Evolutionary conservation across 2,888 invertebrate species (phyloP), one percentile per base, ranked within the genome.

Genomic region (Volucella zonaria): DNA sequence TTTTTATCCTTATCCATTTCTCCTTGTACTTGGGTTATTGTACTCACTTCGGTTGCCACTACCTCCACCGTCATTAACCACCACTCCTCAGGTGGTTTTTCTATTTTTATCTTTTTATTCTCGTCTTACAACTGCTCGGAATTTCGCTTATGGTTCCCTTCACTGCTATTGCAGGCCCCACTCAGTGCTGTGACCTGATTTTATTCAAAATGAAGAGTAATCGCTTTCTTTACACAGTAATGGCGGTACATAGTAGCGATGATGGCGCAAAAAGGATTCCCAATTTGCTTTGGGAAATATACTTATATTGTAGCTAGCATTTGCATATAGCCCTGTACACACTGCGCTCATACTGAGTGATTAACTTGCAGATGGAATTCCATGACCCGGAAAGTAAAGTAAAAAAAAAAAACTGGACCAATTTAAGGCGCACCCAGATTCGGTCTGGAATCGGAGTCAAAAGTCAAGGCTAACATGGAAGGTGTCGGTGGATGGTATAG

Each of bases 141-240:
- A 31, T 31, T 31, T 31, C 31, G 75, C 56, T 64, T 59, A 71
- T 64, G 54, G 31, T 38, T 47, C 23, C 12, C 40, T 49, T 18
- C 67, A 38, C 61, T 66, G n/a, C 18, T 18, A 67, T 45, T 67
- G 8, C 76, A 47, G 56, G 61, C 52, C 45, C 64, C 71, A 64
- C 49, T 70, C 64, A 58, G 71, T 8, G 51, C 81, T 62, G 68
- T 85, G 85, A 85, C 85, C 85, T 81, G 85, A 81, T 85, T 85
- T 81, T 62, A 73, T 81, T 85, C 73, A 67, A 71, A 76, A 83
- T 80, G 70, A 79, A 76, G 67, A 80, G 83, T 80, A 83, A 83
- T 83, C 75, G 75, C 75, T 71, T 54, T 66, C 75, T 67, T 80
- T 83, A 49, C 52, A 56, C 38, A 42, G 43, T 31, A 15, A 9